Evolutionary conservation across 2,888 invertebrate species (phyloP), one percentile per base, ranked within the genome.

Genomic region (Anagyrus pseudococci): DNA sequence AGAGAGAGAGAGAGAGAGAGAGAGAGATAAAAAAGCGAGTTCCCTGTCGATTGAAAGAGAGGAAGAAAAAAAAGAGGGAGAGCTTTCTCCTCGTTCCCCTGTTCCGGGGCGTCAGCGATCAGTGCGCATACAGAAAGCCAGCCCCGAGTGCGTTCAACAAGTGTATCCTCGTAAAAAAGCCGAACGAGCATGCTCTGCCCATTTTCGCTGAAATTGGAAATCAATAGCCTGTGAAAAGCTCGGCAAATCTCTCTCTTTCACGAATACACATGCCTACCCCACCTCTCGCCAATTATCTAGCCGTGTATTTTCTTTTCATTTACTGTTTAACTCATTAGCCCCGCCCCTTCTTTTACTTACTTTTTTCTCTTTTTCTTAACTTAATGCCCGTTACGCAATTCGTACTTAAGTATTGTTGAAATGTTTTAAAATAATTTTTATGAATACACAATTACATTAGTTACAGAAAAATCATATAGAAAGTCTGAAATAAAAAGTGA

Each of bases 161-260:
- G 80, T 80, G 80, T 79, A 78, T 77, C 73, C 74, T 73, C 75
- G 69, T 73, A 70, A 72, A 77, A 75, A 74, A 72, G 68, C 59
- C 59, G 60, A 67, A 63, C 54, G 64, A 56, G 65, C 69, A 70
- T 69, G 68, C 71, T 70, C 71, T 69, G 68, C 67, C 74, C 74
- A 75, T 77, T 78, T 79, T 79, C 73, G 75, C 73, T 69, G 75
- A 77, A 79, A 79, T 79, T 78, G 77, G 77, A 75, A 78, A 77
- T 78, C 78, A 78, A 79, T 78, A 78, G 78, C 71, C 74, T 73
- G 74, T 67, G 57, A 67, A 67, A 48, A 61, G 62, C 17, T 7
- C 23, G n/a, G n/a, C n/a, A n/a, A n/a, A n/a, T n/a, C n/a, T n/a
- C n/a, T n/a, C n/a, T n/a, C n/a, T n/a, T n/a, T n/a, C n/a, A n/a